Evolutionary conservation across 1,140 invertebrate species (phyloP).

Genomic region (Thrips palmi): DNA sequence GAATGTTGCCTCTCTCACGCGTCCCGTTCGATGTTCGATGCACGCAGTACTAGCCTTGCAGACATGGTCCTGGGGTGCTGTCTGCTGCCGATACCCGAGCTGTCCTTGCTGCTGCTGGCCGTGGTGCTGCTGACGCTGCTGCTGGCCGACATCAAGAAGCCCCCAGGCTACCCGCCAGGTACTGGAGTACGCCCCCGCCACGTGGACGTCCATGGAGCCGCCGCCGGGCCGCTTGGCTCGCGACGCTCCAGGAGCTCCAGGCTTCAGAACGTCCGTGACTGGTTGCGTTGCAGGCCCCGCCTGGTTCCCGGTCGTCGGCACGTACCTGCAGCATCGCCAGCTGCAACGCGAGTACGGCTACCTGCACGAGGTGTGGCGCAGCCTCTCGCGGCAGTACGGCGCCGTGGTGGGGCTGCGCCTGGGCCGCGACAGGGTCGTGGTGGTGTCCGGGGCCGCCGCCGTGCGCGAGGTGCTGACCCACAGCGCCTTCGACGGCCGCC

Average conservation of each 20-base stretch:
- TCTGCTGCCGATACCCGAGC: too few relatives aligned
- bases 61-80: too few relatives aligned
- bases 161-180: conserved; percentile 10
- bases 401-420: conserved; percentile 29
- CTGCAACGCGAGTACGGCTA: conserved; percentile 20
- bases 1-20: too few relatives aligned
- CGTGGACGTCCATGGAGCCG: not conserved
- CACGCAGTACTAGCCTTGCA: too few relatives aligned
- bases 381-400: conserved; percentile 22
- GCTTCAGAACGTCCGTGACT: not conserved
- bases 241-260: not conserved
- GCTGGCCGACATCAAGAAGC: conserved; percentile 8
- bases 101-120: too few relatives aligned
- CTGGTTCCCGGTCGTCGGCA: conserved; percentile 28
- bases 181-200: not conserved
- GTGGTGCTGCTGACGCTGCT: conserved; percentile 6
- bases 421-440: conserved; percentile 35
- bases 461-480: conserved; percentile 36
- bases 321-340: conserved; percentile 18
- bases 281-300: conserved; percentile 22
- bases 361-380: conserved; percentile 21
- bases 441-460: conserved; percentile 36
- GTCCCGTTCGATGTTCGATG: too few relatives aligned
- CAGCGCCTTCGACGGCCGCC: conserved; percentile 47
- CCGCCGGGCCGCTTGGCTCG: not conserved